Base-by-base conservation (phyloP, 2,888 invertebrate species). In the Drosophila vallismaia region DNA sequence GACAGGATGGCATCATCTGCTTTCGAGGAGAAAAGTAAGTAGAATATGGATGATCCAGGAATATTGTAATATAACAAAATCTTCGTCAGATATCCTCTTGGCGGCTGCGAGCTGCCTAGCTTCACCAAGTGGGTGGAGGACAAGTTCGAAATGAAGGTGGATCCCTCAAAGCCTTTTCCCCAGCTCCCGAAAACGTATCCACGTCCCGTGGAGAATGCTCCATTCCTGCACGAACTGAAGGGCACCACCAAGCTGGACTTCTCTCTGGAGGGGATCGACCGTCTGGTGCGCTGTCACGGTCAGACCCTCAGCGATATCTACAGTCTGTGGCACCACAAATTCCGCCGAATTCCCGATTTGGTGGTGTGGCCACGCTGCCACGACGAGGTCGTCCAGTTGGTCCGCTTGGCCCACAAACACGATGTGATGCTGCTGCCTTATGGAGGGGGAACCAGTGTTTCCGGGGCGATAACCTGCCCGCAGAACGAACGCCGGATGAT, bases 371-470 rank as follows among this genome's bases (percentile, higher is more conserved):
- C 99, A 44, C 94, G 93, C 45, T 94, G 93, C 74, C 98, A 98
- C 90, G 94, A 95, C n/a, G 95, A 98, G 83, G 98, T 98, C 4
- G 95, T 95, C 66, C 93, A 93, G 81, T 93, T 99, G 77, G 96
- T 99, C 0, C 92, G 94, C 24, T 90, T 96, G 44, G 98, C 98
- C 1, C 93, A 94, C 58, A 93, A 94, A 44, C 93, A 95, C 86
- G 93, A 96, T 80, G 94, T 97, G 45, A 97, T 95, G 38, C 93
- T 99, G 57, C 96, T 99, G 80, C 99, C 98, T 0, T 98, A 95
- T 91, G 99, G 99, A 0, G 98, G 98, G 1, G 98, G 98, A 0
- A 98, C 98, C 0, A 97, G 97, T 44, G 98, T 98, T 0, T 97
- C 98, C 0, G 96, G 97, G 1, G 95, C 97, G 0, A 93, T 97